Evolutionary conservation across 2,797 vertebrate genomes (phyloP), one percentile per base, ranked within the genome.

Genomic region (Pseudomugil gertrudae): DNA sequence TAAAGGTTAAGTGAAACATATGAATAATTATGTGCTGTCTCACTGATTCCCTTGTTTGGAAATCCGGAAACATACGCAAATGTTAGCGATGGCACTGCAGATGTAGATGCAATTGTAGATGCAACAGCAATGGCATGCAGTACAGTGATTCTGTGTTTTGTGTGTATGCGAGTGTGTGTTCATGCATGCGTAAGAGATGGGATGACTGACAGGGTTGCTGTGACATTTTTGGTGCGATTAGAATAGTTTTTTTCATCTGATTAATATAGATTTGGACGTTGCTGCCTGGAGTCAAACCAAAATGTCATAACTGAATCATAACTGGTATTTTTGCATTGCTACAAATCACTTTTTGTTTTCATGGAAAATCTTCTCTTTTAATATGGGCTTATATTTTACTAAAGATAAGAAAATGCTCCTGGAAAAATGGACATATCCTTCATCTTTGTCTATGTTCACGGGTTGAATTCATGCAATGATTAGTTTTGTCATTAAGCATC

Each of bases 1-100:
- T 83, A 91, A 91, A 92, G 90, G 91, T 92, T 90, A 91, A 91
- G 89, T 91, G 87, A 91, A 91, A 89, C 88, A 84, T 87, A 82
- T 88, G 87, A 92, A 91, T 91, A 86, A 90, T 89, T 85, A 85
- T 81, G 74, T 66, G 69, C 82, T 63, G 81, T 86, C 85, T 87
- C 72, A 77, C 77, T 64, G 85, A 69, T 81, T 84, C 76, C 70
- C 87, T 73, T 85, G 83, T 86, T 85, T 84, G 75, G 78, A 81
- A 75, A 74, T 82, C 80, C 70, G 52, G 74, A 79, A 80, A 76
- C 74, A 80, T 86, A 70, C 23, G 72, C 68, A 84, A 87, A 87
- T 79, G 83, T 80, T 82, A 86, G 78, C 63, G 29, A 43, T 30
- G 45, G 65, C 76, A 36, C 76, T 64, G 66, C 53, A 69, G 72